A percentile compares a stretch with the other conserved stretches of the same genome.
These are phyloP conservation scores for Micropoecilia bifurca DNA, from an alignment of 2,797 vertebrate genomes.

Conservation along the genomic window DNA sequence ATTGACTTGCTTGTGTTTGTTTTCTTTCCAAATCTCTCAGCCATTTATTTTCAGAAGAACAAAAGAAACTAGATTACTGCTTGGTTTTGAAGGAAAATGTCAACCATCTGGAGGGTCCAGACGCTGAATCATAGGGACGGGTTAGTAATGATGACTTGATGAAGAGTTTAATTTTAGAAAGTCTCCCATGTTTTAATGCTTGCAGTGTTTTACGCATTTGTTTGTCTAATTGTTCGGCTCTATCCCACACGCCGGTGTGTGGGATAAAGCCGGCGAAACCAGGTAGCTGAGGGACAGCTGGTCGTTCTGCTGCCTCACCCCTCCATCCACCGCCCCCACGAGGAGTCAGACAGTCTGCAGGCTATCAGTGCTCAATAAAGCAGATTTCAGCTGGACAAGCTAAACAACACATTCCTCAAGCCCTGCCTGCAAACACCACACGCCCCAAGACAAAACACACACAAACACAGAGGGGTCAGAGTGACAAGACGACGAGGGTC, in stretches of 20 bases:
- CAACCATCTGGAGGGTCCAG: neutral
- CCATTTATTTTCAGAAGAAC: neutral
- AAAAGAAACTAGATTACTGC: neutral
- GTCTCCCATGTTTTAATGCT: neutral
- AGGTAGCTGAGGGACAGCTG: slow-evolving; percentile 57
- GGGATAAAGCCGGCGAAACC: too few relatives aligned
- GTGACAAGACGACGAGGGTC: slow-evolving; percentile 42
- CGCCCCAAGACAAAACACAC: slow-evolving; percentile 23
- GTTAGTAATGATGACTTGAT: neutral
- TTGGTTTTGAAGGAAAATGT: neutral
- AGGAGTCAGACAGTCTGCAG: slow-evolving; percentile 92
- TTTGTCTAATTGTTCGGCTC: slow-evolving; percentile 1
- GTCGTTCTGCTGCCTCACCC: slow-evolving; percentile 23
- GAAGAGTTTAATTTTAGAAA: neutral
- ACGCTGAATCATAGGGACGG: neutral
- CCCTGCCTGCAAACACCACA: slow-evolving; percentile 65
- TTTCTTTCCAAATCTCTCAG: neutral
- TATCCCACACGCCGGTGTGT: neutral
- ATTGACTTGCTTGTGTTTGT: slow-evolving; percentile 12
- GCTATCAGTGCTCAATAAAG: slow-evolving; percentile 85
- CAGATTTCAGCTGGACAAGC: slow-evolving; percentile 75
- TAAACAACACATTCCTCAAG: slow-evolving; percentile 82
- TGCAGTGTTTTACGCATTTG: neutral
- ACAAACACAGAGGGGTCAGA: slow-evolving; percentile 59
- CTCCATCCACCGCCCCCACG: slow-evolving; percentile 53